Base-by-base conservation (phyloP, 2,888 invertebrate species). In the Tethea ocularis region DNA sequence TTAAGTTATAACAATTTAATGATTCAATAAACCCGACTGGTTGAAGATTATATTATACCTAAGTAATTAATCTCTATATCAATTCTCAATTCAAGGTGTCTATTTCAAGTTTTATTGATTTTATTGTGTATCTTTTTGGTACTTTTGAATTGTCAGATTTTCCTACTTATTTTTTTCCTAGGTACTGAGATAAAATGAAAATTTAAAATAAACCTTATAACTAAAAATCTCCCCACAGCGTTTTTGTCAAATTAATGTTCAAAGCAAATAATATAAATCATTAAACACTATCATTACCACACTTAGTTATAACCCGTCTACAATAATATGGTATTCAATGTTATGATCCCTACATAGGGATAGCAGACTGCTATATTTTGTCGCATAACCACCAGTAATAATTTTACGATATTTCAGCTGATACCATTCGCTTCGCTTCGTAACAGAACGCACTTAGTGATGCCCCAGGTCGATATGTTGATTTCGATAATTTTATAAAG, bases 361-460 rank as follows among this genome's bases (percentile, higher is more conserved):
- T 66, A 58, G 65, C 59, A 58, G 63, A 64, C 74, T 71, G 65
- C 73, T 71, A 77, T 83, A 83, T 79, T 76, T 81, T 68, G 69
- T 67, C 67, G 77, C 76, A 84, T 82, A 85, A 84, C 82, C 81
- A 67, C 63, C 76, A 80, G 78, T 83, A 74, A 82, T 84, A 81
- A 86, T 81, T 87, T 86, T 83, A 87, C 75, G 78, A 78, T 78
- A 87, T 82, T 80, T 83, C 75, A 66, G 60, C 62, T 72, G 71
- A 71, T 73, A 72, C 65, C 63, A 57, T 67, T 66, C 66, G n/a
- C 38, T 15, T 38, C 15, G 38, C 11, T n/a, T 53, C 60, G 64
- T 69, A 64, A 65, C 64, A 60, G 57, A 56, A 41, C 41, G n/a
- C 23, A n/a, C 2, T 51, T 71, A 75, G 69, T 59, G 69, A 63